Evolutionary conservation across 2,113 vertebrate species (phyloP).

Genomic region (Cyanocitta stelleri): DNA sequence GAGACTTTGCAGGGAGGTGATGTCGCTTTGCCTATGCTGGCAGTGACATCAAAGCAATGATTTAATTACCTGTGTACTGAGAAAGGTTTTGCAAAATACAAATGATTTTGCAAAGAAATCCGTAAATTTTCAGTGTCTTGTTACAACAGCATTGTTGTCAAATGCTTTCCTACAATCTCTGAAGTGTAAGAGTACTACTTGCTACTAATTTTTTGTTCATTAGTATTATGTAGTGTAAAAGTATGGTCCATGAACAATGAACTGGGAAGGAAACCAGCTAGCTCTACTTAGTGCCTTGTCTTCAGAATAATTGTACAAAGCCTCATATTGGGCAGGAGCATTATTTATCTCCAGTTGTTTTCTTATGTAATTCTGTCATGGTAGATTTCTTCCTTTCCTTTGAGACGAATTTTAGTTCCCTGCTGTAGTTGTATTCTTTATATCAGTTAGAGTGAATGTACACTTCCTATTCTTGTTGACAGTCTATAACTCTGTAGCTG

Average conservation of each 20-base stretch:
- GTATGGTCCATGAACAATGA: neutral
- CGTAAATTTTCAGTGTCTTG: neutral
- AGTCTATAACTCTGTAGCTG: neutral
- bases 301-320: neutral
- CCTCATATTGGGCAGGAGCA: neutral
- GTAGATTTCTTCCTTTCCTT: neutral
- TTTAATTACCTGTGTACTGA: neutral
- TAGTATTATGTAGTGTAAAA: neutral
- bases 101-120: neutral
- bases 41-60: neutral
- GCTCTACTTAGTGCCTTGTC: neutral
- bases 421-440: neutral
- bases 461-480: neutral
- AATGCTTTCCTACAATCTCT: neutral
- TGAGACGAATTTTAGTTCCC: neutral
- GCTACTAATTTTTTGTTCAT: neutral
- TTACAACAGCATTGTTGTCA: neutral
- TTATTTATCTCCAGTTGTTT: neutral
- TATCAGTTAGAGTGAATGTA: neutral
- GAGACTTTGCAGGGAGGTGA: neutral
- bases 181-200: neutral
- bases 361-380: neutral
- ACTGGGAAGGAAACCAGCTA: neutral
- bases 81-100: neutral
- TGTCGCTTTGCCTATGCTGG: neutral